phyloP scores from a whole-genome alignment of 2,113 vertebrate genomes.

The Hippocampus barbouri region DNA sequence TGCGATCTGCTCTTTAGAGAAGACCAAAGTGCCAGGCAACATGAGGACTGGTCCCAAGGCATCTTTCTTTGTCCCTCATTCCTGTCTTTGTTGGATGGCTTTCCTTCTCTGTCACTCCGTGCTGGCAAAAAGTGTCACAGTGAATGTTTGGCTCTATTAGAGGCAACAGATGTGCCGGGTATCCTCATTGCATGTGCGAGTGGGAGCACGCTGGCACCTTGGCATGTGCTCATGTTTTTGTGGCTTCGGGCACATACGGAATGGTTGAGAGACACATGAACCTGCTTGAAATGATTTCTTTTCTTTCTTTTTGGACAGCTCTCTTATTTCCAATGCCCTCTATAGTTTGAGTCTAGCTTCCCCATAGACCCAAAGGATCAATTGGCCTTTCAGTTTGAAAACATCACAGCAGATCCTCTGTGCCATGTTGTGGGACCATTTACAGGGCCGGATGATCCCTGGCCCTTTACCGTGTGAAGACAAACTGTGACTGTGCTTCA shows the following conservation, averaged over 20 bases:
- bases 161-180: slow-evolving; percentile 40
- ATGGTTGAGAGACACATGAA: slow-evolving; percentile 9
- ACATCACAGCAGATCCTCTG: slow-evolving; percentile 10
- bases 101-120: slow-evolving; percentile 13
- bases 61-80: slow-evolving; percentile 22
- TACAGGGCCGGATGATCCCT: slow-evolving; percentile 30
- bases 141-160: slow-evolving; percentile 37
- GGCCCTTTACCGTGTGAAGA: slow-evolving; percentile 25
- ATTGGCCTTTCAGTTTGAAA: slow-evolving; percentile 33
- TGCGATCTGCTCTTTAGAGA: slow-evolving; percentile 52
- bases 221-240: background rate
- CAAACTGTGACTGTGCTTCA: slow-evolving; percentile 33
- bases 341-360: slow-evolving; percentile 24
- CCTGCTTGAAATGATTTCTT: background rate
- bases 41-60: slow-evolving; percentile 55
- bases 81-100: slow-evolving; percentile 18
- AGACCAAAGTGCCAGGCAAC: slow-evolving; percentile 48
- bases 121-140: slow-evolving; percentile 32
- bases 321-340: slow-evolving; percentile 12
- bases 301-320: slow-evolving; percentile 8
- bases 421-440: slow-evolving; percentile 35
- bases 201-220: slow-evolving; percentile 16
- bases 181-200: slow-evolving; percentile 12
- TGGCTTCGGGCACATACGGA: slow-evolving; percentile 1
- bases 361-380: slow-evolving; percentile 29